Evolutionary conservation across 2,113 vertebrate genomes (phyloP).

Genomic region (Eudyptes chrysolophus): DNA sequence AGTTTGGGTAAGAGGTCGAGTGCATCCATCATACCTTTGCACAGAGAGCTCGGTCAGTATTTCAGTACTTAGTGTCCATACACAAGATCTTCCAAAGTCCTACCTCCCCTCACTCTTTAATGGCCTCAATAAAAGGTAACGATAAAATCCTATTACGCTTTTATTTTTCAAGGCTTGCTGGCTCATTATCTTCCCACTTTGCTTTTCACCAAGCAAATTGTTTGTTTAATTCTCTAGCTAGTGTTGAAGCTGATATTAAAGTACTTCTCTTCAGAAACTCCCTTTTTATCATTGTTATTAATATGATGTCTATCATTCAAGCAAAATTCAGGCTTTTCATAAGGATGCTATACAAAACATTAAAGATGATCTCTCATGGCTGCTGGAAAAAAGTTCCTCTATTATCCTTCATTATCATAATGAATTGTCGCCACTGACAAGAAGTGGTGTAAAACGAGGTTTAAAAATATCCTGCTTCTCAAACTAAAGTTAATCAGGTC

Average conservation of each 20-base stretch:
- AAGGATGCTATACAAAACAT: neutral
- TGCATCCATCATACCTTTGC: neutral
- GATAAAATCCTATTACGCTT: neutral
- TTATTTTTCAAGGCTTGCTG: neutral
- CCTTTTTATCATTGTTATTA: neutral
- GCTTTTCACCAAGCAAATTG: neutral
- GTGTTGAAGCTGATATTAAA: neutral
- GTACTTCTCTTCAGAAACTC: neutral
- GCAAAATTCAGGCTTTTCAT: neutral
- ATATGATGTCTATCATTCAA: neutral
- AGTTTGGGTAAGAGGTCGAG: neutral
- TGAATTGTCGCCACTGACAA: conserved; percentile 13
- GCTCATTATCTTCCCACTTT: neutral
- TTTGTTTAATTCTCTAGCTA: neutral
- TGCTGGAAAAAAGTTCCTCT: neutral
- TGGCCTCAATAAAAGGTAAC: neutral
- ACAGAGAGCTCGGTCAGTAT: rapidly evolving
- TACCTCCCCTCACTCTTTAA: neutral
- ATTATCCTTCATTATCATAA: conserved; percentile 42
- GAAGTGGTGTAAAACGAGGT: neutral
- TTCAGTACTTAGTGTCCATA: neutral
- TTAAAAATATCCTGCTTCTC: conserved; percentile 45
- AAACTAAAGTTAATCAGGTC: conserved; percentile 14
- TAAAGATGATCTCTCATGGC: neutral
- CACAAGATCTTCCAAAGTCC: neutral